phyloP scores from a whole-genome alignment of 2,113 vertebrate genomes.

The Ceyx cyanopectus region DNA sequence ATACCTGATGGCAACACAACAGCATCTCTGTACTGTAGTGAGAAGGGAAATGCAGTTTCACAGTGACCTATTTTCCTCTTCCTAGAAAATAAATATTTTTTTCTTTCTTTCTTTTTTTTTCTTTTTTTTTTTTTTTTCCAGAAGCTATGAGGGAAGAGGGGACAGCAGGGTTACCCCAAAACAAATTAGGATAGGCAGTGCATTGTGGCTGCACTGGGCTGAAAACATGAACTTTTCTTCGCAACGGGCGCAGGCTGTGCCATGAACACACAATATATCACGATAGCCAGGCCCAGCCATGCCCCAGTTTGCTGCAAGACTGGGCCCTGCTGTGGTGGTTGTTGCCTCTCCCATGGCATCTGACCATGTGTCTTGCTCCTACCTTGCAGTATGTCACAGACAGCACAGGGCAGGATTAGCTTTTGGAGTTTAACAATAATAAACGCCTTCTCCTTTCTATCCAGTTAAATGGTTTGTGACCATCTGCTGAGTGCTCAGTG shows the following conservation, averaged over 20 bases:
- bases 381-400: not conserved
- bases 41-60: not conserved
- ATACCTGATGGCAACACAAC: not conserved
- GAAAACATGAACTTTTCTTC: not conserved
- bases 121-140: not conserved
- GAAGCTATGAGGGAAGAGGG: not conserved
- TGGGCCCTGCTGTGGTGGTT: not conserved
- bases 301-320: accelerated
- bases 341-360: not conserved
- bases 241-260: not conserved
- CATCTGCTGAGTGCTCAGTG: constrained; percentile 16
- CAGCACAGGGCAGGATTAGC: not conserved
- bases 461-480: constrained; percentile 25
- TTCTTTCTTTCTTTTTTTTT: not conserved
- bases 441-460: not conserved
- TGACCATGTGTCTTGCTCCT: not conserved
- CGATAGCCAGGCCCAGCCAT: accelerated
- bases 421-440: constrained; percentile 28
- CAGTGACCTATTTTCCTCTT: not conserved
- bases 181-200: not conserved
- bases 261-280: accelerated
- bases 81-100: not conserved
- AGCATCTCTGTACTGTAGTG: not conserved
- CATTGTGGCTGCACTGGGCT: not conserved
- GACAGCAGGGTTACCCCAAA: not conserved